phyloP scores from a whole-genome alignment of 2,113 vertebrate species.

The Accipiter cooperii region DNA sequence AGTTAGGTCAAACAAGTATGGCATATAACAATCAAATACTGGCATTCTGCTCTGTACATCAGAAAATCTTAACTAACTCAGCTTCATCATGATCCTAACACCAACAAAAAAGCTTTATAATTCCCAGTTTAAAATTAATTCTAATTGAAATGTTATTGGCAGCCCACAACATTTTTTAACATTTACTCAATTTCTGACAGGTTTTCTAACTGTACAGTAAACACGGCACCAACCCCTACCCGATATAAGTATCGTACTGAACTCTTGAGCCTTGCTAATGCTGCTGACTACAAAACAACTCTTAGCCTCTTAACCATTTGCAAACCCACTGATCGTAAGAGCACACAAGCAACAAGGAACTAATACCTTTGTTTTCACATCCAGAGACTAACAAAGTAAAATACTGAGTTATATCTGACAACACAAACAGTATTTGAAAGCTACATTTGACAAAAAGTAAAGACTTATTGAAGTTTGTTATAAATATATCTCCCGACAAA shows the following conservation, averaged over 20 bases:
- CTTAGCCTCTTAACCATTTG: neutral
- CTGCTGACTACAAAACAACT: neutral
- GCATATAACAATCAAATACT: neutral
- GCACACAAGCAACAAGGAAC: neutral
- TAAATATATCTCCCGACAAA: neutral
- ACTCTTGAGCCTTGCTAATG: neutral
- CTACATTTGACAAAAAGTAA: neutral
- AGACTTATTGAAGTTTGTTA: neutral
- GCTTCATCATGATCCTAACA: neutral
- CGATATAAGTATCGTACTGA: neutral
- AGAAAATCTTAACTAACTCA: neutral
- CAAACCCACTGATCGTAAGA: neutral
- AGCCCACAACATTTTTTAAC: neutral
- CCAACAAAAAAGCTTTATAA: neutral
- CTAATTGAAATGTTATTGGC: neutral
- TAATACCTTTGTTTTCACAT: neutral
- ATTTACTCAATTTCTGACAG: neutral
- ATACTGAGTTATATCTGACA: neutral
- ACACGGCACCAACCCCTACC: neutral
- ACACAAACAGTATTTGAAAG: neutral
- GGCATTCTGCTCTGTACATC: neutral
- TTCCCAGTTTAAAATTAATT: neutral
- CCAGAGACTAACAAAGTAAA: neutral
- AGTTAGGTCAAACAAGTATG: neutral
- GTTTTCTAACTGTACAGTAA: neutral